Conservation (phyloP, 2,888 invertebrate species). For the Epicampocera succincta region DNA sequence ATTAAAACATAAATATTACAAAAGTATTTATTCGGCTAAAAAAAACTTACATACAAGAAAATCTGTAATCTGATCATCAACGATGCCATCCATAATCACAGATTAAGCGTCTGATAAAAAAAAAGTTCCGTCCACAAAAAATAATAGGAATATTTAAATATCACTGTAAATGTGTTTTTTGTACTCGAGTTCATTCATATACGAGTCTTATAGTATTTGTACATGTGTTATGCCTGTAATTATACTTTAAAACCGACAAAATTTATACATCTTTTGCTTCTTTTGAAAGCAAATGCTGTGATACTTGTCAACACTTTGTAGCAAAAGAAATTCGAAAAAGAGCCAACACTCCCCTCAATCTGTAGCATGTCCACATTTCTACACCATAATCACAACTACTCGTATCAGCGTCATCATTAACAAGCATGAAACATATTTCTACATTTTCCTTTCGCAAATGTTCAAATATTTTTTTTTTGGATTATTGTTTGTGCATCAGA, state of each 20-base stretch:
- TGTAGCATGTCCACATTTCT: no score
- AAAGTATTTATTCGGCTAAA: not conserved
- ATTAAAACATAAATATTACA: no score
- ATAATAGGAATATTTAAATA: slow-evolving; percentile 12
- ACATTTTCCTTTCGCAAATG: slow-evolving; percentile 77
- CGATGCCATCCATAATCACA: slow-evolving; percentile 68
- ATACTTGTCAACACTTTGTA: slow-evolving; percentile 67
- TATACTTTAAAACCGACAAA: slow-evolving; percentile 45
- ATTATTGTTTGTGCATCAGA: slow-evolving; percentile 2
- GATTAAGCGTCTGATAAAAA: slow-evolving; percentile 71
- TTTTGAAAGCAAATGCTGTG: slow-evolving; percentile 58
- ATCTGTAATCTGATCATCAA: slow-evolving; percentile 61
- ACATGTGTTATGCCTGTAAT: slow-evolving; percentile 21
- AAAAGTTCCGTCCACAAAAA: slow-evolving; percentile 23
- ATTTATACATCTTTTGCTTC: slow-evolving; percentile 39
- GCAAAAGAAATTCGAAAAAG: slow-evolving; percentile 33
- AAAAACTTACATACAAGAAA: not conserved
- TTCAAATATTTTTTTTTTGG: slow-evolving; percentile 76
- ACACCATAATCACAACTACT: slow-evolving; percentile 29
- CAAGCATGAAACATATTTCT: slow-evolving; percentile 79
- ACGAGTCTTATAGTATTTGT: not conserved
- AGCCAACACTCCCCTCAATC: slow-evolving; percentile 42
- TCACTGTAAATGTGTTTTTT: not conserved
- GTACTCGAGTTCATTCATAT: no score
- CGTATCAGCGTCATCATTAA: slow-evolving; percentile 73